These are phyloP conservation scores for Polydrusus tereticollis DNA, from an alignment of 2,888 invertebrate genomes.

Conservation along the genomic window DNA sequence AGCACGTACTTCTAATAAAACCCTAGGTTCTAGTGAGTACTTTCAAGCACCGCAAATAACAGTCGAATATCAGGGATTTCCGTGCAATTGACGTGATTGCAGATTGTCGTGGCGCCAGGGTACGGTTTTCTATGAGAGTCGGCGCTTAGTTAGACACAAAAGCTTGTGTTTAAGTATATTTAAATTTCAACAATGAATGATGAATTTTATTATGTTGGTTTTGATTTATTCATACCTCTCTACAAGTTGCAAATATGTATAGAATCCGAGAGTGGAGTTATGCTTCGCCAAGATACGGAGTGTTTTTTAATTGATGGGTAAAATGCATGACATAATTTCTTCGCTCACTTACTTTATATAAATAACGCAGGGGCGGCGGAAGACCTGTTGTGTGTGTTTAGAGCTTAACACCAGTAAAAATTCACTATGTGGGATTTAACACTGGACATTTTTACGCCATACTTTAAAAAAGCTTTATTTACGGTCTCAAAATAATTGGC, in stretches of 20 bases:
- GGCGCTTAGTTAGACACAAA: not conserved
- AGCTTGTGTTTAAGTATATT: not conserved
- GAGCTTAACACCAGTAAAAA: no score
- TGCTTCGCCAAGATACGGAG: no score
- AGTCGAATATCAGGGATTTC: constrained; percentile 12
- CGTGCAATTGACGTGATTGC: constrained; percentile 16
- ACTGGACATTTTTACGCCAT: no score
- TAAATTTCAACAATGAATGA: constrained; percentile 3
- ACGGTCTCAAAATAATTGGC: no score
- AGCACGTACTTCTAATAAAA: constrained; percentile 17
- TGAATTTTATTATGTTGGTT: constrained; percentile 1
- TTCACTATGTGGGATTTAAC: no score
- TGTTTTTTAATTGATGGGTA: no score
- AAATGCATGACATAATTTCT: no score
- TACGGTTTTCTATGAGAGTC: not conserved
- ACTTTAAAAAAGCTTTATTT: no score
- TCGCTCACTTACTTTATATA: no score
- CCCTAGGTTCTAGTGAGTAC: not conserved
- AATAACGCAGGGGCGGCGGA: no score
- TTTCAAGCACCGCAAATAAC: constrained; percentile 5
- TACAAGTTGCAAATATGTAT: not conserved
- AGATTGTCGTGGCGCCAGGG: constrained; percentile 8
- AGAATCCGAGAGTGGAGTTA: no score
- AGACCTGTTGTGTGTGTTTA: no score
- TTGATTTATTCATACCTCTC: not conserved